Evolutionary conservation across 2,797 vertebrate genomes (phyloP), one percentile per base, ranked within the genome.

Genomic region (Oreortyx pictus): DNA sequence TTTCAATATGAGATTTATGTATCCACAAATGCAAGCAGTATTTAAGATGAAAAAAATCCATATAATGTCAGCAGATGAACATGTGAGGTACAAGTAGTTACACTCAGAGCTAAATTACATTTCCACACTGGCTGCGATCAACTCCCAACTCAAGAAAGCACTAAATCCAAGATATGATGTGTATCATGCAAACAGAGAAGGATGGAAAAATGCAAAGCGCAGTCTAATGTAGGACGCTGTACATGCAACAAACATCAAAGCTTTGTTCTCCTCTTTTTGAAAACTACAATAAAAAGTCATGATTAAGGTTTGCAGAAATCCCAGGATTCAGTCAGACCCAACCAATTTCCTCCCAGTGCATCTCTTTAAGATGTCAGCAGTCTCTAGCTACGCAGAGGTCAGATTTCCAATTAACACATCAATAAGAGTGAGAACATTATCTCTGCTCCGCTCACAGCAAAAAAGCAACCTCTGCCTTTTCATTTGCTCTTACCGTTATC

Each of bases 401-500:
- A 82, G 39, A 84, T 95, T 94, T 73, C 41, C 70, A 75, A 64
- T 76, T 72, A 72, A 76, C 54, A 67, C 56, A 54, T 4, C 17
- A 80, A 1, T 33, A 46, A 70, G 33, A 73, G n/a, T 11, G 19
- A 85, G 39, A 88, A 35, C 20, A 54, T 17, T 3, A 49, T 73
- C 29, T 80, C 44, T 74, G 60, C 20, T 90, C 90, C 60, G 70
- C 56, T 88, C 24, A 44, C 1, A 10, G 25, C 12, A 67, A 71
- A 70, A 70, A 77, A n/a, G 0, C 14, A 90, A 67, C 18, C 54
- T 27, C 8, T 23, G 4, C 17, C 41, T 59, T 11, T 57, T 7
- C 75, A 11, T 16, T 29, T n/a, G 68, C 33, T 43, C 97, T 98
- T 99, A 99, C 99, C 98, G 65, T 99, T 96, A 99, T 99, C 99